Percentiles rank a stretch among this genome's conserved stretches.
Conservation (phyloP, 2,888 invertebrate species). For the Taphrorychus bicolor region DNA sequence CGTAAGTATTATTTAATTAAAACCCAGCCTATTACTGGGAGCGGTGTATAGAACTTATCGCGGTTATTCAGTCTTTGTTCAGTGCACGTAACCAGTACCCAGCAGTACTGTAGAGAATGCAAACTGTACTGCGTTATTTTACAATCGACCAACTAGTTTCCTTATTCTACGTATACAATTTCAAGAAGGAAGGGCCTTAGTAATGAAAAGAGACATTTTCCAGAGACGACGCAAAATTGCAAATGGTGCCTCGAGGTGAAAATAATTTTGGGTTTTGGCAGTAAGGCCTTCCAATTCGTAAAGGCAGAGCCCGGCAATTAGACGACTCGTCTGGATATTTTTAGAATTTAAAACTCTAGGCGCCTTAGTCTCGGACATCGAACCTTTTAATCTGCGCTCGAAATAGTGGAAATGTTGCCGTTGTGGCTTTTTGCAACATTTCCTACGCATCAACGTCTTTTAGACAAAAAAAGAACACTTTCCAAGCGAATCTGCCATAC, state of each 20-base stretch:
- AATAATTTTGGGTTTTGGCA: constrained; percentile 54
- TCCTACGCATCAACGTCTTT: not conserved
- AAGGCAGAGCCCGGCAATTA: constrained; percentile 56
- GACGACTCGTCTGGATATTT: constrained; percentile 58
- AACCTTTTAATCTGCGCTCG: constrained; percentile 56
- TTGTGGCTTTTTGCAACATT: constrained; percentile 44
- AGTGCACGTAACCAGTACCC: constrained; percentile 10
- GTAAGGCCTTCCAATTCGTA: constrained; percentile 58
- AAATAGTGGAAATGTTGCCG: constrained; percentile 49
- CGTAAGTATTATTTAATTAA: constrained; percentile 40
- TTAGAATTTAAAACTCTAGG: constrained; percentile 60
- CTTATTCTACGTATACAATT: not conserved
- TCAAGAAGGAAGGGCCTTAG: not conserved
- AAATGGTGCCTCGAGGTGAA: constrained; percentile 44
- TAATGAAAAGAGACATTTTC: not conserved
- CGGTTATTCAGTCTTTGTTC: constrained; percentile 21
- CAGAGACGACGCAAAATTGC: constrained; percentile 1
- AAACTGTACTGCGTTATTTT: not conserved
- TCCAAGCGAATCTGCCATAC: not conserved
- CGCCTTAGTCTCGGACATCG: constrained; percentile 59
- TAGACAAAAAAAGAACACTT: too few species aligned
- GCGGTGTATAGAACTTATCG: constrained; percentile 24
- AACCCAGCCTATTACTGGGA: constrained; percentile 37
- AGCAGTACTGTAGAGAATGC: not conserved
- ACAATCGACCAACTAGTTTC: constrained; percentile 1